phyloP scores from a whole-genome alignment of 2,888 invertebrate genomes.

The Agelastica alni region DNA sequence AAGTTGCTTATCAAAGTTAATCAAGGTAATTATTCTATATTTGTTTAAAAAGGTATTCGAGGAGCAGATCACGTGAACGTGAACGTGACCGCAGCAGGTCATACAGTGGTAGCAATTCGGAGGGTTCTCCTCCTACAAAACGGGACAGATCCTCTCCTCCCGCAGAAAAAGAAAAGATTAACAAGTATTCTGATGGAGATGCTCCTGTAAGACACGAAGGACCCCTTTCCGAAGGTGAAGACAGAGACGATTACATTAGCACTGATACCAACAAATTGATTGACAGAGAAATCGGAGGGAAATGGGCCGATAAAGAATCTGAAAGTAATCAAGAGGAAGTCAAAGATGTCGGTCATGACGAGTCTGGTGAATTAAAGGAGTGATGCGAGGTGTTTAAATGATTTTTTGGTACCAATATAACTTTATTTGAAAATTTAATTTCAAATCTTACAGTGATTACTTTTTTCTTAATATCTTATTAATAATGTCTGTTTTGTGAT shows the following conservation, averaged over 20 bases:
- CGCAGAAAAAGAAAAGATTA: slow-evolving; percentile 63
- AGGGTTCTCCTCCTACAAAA: slow-evolving; percentile 46
- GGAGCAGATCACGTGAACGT: slow-evolving; percentile 58
- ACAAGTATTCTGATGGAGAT: slow-evolving; percentile 58
- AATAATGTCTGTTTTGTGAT: too few relatives aligned
- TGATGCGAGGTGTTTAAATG: too few relatives aligned
- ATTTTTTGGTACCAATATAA: too few relatives aligned
- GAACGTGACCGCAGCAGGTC: slow-evolving; percentile 55
- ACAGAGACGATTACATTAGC: slow-evolving; percentile 59
- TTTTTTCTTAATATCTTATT: too few relatives aligned
- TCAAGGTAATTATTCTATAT: too few relatives aligned
- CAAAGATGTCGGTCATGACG: slow-evolving; percentile 35
- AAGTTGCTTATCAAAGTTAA: too few relatives aligned
- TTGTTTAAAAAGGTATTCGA: slow-evolving; percentile 61
- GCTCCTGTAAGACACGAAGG: slow-evolving; percentile 60
- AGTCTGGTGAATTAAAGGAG: slow-evolving; percentile 12
- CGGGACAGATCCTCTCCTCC: slow-evolving; percentile 28
- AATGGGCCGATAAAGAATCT: slow-evolving; percentile 67
- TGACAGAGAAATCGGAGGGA: slow-evolving; percentile 65
- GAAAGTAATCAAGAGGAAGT: slow-evolving; percentile 37
- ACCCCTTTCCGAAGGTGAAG: slow-evolving; percentile 64
- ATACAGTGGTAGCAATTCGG: slow-evolving; percentile 61
- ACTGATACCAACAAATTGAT: slow-evolving; percentile 35
- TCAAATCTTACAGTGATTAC: too few relatives aligned
- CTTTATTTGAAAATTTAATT: too few relatives aligned